phyloP scores from a whole-genome alignment of 2,888 invertebrate genomes.

The Agonopterix arenella region DNA sequence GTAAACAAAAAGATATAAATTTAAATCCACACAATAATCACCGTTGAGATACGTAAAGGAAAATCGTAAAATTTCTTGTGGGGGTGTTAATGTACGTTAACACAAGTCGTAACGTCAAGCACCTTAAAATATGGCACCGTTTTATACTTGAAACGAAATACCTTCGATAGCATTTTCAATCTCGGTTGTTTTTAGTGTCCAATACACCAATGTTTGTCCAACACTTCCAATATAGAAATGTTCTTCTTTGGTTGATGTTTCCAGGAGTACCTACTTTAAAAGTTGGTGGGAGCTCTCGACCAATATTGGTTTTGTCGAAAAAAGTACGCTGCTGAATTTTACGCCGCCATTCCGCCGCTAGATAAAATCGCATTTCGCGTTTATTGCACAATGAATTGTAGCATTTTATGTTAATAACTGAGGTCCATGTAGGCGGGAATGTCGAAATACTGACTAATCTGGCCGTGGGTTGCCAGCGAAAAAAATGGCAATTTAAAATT shows the following conservation, averaged over 20 bases:
- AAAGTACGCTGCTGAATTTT: slow-evolving; percentile 32
- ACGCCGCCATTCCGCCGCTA: slow-evolving; percentile 48
- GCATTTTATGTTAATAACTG: slow-evolving; percentile 71
- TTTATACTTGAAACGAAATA: slow-evolving; percentile 27
- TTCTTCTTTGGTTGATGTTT: background rate
- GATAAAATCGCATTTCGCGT: slow-evolving; percentile 69
- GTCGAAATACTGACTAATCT: slow-evolving; percentile 75
- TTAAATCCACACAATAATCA: slow-evolving; percentile 24
- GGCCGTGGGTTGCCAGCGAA: slow-evolving; percentile 63
- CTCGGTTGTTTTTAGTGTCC: background rate
- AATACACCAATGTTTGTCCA: background rate
- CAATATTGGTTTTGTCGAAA: slow-evolving; percentile 26
- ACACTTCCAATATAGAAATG: background rate
- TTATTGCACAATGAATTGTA: slow-evolving; percentile 72
- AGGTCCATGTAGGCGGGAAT: slow-evolving; percentile 55
- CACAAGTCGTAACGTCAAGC: slow-evolving; percentile 25
- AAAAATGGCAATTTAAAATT: slow-evolving; percentile 75
- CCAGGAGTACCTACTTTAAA: slow-evolving; percentile 1
- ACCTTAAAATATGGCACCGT: slow-evolving; percentile 28
- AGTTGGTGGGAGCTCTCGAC: slow-evolving; percentile 13
- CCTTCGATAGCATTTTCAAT: slow-evolving; percentile 19
- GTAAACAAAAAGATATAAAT: slow-evolving; percentile 31
- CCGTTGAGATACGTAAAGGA: slow-evolving; percentile 25
- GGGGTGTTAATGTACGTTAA: slow-evolving; percentile 35
- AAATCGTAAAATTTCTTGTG: slow-evolving; percentile 42